Base-by-base conservation (phyloP, 1,140 invertebrate genomes). In the Habropoda laboriosa region DNA sequence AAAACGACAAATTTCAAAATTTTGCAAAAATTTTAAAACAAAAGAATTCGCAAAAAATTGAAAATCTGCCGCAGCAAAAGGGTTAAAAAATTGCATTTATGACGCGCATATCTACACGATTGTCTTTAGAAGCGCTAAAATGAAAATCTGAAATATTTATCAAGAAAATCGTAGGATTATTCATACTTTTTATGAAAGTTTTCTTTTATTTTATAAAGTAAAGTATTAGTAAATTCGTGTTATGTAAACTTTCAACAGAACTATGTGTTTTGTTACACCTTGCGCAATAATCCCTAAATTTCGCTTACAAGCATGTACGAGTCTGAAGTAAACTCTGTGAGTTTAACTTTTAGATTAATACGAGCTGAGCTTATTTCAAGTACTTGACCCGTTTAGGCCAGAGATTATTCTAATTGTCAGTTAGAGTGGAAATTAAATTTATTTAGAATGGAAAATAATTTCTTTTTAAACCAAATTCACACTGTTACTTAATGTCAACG, bases 311-410 rank as follows among this genome's bases (percentile, higher is more conserved):
- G n/a, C 60, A 53, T 42, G 72, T 32, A 53, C 40, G 72, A 75
- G 60, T 66, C 45, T 64, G 49, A 51, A 64, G 45, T 47, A 74
- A 74, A 64, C 58, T 74, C 24, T 27, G 35, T 0, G 38, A 75
- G 60, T 66, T 75, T 75, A 30, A 53, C 58, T 75, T 75, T 66
- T 21, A 35, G 61, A 75, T 75, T 75, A 75, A 66, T 75, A 75
- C 40, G 72, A 55, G 40, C 72, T 66, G 40, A 53, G 40, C 47
- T 38, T 35, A 27, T 45, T n/a, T 42, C 60, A 40, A 66, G 38
- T 75, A 66, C 72, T 42, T 75, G 12, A 35, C 35, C 30, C 72
- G 60, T 75, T 75, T 53, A 42, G 18, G 12, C 35, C 16, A 21
- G 13, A 16, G 51, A 63, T 61, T 64, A 45, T 38, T 18, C 45